Evolutionary conservation across 2,797 vertebrate species (phyloP), one percentile per base, ranked within the genome.

Genomic region (Semaprochilodus insignis): DNA sequence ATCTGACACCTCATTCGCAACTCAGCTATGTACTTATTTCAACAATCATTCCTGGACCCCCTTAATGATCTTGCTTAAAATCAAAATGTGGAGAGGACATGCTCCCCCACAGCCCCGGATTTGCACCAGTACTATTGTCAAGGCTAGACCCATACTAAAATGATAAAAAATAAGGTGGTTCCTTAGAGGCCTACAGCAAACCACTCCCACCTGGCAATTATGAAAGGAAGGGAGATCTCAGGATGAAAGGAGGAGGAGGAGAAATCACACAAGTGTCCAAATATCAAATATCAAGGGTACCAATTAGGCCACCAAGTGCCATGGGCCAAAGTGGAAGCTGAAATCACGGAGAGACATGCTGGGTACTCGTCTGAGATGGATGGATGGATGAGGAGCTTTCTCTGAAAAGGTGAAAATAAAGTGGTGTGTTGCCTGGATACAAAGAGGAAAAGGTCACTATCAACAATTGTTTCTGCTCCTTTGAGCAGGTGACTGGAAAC

Each of bases 191-290:
- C 23, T 44, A 44, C 65, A 34, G 75, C 19, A 62, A 16, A 19
- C 25, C 17, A 63, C 59, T 67, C 21, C 65, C 51, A 60, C 62
- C 40, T 71, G 51, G 23, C 57, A 82, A 72, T 83, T 67, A 75
- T 52, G 60, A 75, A 63, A 44, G 44, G 44, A 62, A 71, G 63
- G 36, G 55, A 1, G 69, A 69, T 51, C 23, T 19, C 34, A 72
- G 44, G 21, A 77, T 66, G 40, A 67, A 60, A 77, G 77, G 36
- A 4, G 3, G n/a, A 23, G 48, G 36, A 16, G 19, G 6, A 63
- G 15, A 67, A 66, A 79, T 73, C 8, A 83, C 59, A 51, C 19
- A 80, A 70, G 70, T 65, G 34, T n/a, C 55, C 57, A 52, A 77
- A 78, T 40, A 36, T 72, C 17, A 52, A 59, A 81, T 16, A 84